phyloP scores from a whole-genome alignment of 1,140 invertebrate genomes.

The Aradophagus sp. region DNA sequence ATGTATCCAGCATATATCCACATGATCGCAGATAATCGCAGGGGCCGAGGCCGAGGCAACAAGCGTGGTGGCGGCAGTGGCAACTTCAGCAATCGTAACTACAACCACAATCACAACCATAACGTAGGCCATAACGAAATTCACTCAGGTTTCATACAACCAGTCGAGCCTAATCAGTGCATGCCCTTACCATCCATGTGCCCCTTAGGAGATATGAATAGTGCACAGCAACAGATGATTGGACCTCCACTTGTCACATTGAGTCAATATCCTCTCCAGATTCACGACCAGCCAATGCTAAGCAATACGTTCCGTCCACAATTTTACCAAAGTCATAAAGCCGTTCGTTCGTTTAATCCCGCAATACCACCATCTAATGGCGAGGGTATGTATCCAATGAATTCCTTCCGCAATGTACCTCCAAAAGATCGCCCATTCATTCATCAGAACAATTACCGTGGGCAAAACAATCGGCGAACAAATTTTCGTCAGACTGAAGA shows the following conservation, averaged over 20 bases:
- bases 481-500: constrained; percentile 22
- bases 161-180: constrained; percentile 56
- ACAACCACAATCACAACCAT: constrained; percentile 60
- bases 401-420: background rate
- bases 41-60: constrained; percentile 56
- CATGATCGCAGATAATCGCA: constrained; percentile 59
- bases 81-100: constrained; percentile 60
- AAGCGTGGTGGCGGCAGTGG: constrained; percentile 42
- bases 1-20: no score
- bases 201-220: constrained; percentile 48
- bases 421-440: constrained; percentile 39
- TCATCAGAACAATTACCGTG: constrained; percentile 3
- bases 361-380: constrained; percentile 52
- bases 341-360: constrained; percentile 10
- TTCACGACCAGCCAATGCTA: constrained; percentile 40
- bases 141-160: constrained; percentile 58
- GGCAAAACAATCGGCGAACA: constrained; percentile 5
- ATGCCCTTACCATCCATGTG: constrained; percentile 42
- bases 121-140: constrained; percentile 56
- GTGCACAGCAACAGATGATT: constrained; percentile 59
- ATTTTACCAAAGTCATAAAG: constrained; percentile 1
- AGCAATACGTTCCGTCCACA: constrained; percentile 49
- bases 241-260: constrained; percentile 4
- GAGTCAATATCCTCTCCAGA: background rate
- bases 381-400: constrained; percentile 31